phyloP scores from a whole-genome alignment of 2,888 invertebrate genomes.

The Athalia rosae region DNA sequence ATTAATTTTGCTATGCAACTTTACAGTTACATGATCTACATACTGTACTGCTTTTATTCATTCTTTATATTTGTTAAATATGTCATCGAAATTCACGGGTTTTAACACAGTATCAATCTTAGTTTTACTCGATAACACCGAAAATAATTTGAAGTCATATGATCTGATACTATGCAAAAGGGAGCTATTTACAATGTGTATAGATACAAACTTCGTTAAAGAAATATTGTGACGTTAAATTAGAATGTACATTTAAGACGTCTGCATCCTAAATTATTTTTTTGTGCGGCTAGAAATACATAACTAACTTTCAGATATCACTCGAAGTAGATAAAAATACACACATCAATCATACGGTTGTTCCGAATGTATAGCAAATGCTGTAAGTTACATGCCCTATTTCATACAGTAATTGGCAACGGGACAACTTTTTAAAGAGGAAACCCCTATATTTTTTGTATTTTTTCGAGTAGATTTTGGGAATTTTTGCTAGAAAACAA shows the following conservation, averaged over 20 bases:
- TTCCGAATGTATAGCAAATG: neutral
- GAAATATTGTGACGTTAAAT: constrained; percentile 14
- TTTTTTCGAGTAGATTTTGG: too few relatives aligned
- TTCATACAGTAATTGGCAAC: neutral
- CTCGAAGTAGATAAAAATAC: neutral
- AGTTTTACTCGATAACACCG: neutral
- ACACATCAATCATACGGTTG: neutral
- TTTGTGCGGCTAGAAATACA: constrained; percentile 21
- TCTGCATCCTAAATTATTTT: neutral
- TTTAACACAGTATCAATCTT: neutral
- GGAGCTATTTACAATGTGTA: constrained; percentile 31
- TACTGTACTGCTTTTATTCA: constrained; percentile 3
- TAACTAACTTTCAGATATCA: constrained; percentile 8
- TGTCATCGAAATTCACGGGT: neutral
- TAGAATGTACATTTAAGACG: neutral
- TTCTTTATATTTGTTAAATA: neutral
- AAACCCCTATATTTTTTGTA: too few relatives aligned
- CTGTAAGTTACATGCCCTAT: neutral
- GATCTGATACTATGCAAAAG: constrained; percentile 6
- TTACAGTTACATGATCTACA: constrained; percentile 11
- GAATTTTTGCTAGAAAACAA: too few relatives aligned
- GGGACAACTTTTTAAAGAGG: too few relatives aligned
- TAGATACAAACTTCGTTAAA: neutral
- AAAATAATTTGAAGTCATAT: constrained; percentile 20
- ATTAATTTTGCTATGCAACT: constrained; percentile 2